These are phyloP conservation scores for Melanaphis sacchari DNA, from an alignment of 1,140 invertebrate species.

Conservation along the genomic window DNA sequence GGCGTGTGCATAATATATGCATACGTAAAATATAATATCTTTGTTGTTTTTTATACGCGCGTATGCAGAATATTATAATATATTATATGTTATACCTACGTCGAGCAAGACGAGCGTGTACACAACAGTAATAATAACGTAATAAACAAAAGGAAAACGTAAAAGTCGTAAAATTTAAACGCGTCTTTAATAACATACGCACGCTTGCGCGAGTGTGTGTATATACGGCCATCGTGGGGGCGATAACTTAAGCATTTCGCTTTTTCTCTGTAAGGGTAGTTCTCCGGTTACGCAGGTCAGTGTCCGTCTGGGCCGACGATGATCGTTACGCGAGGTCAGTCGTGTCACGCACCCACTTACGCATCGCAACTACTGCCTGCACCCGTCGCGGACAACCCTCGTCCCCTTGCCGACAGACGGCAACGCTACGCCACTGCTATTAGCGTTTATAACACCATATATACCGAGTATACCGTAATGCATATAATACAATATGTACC, in stretches of 20 bases:
- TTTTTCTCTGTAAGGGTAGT: slow-evolving; percentile 1
- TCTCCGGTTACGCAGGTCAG: slow-evolving; percentile 56
- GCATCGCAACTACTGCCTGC: not conserved
- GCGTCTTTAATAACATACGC: not conserved
- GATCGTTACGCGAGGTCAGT: slow-evolving; percentile 56
- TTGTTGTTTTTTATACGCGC: not conserved
- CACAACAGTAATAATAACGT: not conserved
- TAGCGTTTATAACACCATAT: not conserved
- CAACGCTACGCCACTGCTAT: not conserved
- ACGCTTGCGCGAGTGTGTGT: not conserved
- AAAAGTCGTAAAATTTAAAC: slow-evolving; percentile 6
- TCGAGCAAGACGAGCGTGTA: not conserved
- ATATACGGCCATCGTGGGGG: not conserved
- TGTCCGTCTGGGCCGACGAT: slow-evolving; percentile 52
- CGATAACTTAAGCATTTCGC: not conserved
- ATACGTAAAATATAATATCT: not conserved
- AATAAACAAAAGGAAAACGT: slow-evolving; percentile 22
- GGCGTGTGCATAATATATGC: not conserved
- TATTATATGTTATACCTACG: too few species aligned
- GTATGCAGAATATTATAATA: not conserved
- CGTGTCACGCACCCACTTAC: slow-evolving; percentile 53
- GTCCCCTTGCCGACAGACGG: not conserved
- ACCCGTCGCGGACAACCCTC: not conserved
- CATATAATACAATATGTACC: not conserved
- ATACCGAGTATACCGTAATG: too few species aligned